Percentiles rank a stretch among this genome's conserved stretches.
phyloP scores from a whole-genome alignment of 2,888 invertebrate genomes.

The Copidosoma aretas region DNA sequence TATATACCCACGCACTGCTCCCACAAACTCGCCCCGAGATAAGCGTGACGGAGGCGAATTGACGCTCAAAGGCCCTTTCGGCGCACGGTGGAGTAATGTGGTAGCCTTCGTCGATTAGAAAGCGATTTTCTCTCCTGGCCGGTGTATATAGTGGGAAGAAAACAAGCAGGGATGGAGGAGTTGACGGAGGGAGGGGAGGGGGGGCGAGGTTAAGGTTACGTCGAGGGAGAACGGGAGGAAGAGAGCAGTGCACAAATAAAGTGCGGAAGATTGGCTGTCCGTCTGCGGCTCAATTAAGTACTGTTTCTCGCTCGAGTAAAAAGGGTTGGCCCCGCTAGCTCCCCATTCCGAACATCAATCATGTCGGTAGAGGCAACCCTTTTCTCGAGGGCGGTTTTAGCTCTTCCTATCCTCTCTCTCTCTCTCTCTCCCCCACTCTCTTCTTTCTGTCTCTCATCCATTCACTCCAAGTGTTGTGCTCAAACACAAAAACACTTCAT shows the following conservation, averaged over 20 bases:
- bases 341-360: constrained; percentile 58
- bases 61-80: constrained; percentile 16
- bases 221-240: constrained; percentile 21
- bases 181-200: constrained; percentile 31
- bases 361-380: constrained; percentile 59
- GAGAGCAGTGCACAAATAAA: constrained; percentile 11
- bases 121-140: constrained; percentile 37
- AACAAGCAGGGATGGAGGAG: constrained; percentile 8
- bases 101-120: constrained; percentile 37
- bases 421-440: neutral
- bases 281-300: constrained; percentile 61
- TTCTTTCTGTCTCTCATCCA: too few relatives aligned
- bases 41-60: constrained; percentile 26
- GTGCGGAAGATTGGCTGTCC: constrained; percentile 59
- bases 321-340: constrained; percentile 51
- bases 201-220: constrained; percentile 36
- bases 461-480: neutral
- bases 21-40: neutral
- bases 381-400: constrained; percentile 48
- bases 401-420: constrained; percentile 19
- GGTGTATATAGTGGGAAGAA: too few relatives aligned
- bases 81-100: neutral
- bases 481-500: constrained; percentile 63
- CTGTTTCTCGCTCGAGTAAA: constrained; percentile 56
- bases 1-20: too few relatives aligned